Conservation (phyloP, 2,113 vertebrate genomes). For the Vulpes ferrilata region DNA sequence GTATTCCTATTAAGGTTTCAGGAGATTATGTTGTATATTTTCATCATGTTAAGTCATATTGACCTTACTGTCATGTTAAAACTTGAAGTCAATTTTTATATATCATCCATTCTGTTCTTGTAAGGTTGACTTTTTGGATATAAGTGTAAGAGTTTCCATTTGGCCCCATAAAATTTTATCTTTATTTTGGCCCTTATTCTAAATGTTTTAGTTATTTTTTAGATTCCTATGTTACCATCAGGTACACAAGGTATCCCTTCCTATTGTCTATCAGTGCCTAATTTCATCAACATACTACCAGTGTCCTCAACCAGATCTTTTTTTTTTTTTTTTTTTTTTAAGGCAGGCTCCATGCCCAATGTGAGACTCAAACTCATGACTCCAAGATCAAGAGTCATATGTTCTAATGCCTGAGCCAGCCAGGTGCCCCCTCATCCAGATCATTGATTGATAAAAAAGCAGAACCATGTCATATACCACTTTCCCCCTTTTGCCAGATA, state of each 20-base stretch:
- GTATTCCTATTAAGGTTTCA: not conserved
- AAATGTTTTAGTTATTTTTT: not conserved
- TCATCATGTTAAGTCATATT: not conserved
- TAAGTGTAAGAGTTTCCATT: not conserved
- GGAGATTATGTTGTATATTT: not conserved
- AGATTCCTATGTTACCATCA: not conserved
- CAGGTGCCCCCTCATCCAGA: not conserved
- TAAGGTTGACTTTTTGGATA: not conserved
- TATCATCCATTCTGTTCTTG: not conserved
- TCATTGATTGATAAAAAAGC: not conserved
- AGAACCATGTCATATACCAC: not conserved
- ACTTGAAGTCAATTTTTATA: not conserved
- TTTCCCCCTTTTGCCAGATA: not conserved
- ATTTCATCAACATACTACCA: not conserved
- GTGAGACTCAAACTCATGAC: not conserved
- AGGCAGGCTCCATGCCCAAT: not conserved
- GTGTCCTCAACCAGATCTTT: not conserved
- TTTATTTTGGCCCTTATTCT: not conserved
- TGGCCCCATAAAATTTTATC: not conserved
- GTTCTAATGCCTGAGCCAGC: not conserved
- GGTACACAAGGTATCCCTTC: not conserved
- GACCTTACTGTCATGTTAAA: not conserved
- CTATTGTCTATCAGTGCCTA: not conserved
- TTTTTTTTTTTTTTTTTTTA: not conserved
- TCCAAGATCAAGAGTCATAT: not conserved